Conservation (phyloP, 1,140 invertebrate genomes). For the Tetramorium parvispinum region DNA sequence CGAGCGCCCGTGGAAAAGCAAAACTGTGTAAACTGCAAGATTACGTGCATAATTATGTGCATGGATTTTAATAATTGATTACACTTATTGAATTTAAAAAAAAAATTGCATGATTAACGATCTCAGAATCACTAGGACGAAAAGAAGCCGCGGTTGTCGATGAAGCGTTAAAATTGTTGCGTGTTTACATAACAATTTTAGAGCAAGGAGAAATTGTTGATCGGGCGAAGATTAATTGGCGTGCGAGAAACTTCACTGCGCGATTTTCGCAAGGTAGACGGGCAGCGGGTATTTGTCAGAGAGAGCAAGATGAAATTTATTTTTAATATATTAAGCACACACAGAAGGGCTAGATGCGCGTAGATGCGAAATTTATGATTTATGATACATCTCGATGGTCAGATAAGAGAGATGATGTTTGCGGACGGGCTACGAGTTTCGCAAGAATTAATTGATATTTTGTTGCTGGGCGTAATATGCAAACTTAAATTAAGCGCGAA, state of each 20-base stretch:
- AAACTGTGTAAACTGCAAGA: not conserved
- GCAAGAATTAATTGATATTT: slow-evolving; percentile 61
- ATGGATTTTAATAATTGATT: not conserved
- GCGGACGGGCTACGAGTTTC: slow-evolving; percentile 31
- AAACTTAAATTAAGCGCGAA: slow-evolving; percentile 63
- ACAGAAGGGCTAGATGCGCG: not conserved
- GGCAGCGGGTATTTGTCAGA: not conserved
- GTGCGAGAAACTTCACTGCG: not conserved
- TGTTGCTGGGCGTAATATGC: slow-evolving; percentile 59
- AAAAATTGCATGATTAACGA: slow-evolving; percentile 2
- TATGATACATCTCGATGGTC: slow-evolving; percentile 39
- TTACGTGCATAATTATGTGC: not conserved
- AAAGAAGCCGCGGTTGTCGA: slow-evolving; percentile 6
- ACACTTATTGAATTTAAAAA: not conserved
- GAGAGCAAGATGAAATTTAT: not conserved
- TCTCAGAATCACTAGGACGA: too few species aligned
- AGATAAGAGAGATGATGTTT: slow-evolving; percentile 60
- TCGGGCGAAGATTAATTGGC: slow-evolving; percentile 31
- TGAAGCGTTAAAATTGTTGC: not conserved
- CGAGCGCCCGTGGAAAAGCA: not conserved
- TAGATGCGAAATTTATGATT: slow-evolving; percentile 6
- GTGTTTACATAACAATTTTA: not conserved
- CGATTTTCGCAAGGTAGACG: not conserved
- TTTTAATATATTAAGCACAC: slow-evolving; percentile 2
- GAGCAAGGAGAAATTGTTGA: not conserved